phyloP scores from a whole-genome alignment of 2,113 vertebrate species.

The Mugil cephalus region DNA sequence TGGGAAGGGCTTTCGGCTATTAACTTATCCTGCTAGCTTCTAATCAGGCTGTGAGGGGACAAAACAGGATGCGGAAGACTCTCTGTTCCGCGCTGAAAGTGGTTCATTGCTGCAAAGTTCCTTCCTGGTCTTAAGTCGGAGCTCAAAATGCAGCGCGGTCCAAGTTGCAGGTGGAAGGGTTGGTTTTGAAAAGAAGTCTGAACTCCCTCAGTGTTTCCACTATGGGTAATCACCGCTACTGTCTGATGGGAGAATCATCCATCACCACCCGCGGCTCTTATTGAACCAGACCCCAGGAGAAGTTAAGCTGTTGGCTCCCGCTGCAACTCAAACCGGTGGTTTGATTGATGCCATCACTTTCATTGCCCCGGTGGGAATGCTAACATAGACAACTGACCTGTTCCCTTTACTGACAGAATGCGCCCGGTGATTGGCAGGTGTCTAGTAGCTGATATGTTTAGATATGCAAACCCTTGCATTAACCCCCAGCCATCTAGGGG shows the following conservation, averaged over 20 bases:
- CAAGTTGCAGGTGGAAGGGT: neutral
- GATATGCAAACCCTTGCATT: conserved; percentile 48
- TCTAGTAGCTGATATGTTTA: conserved; percentile 58
- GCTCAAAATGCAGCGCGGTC: conserved; percentile 8
- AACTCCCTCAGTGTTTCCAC: conserved; percentile 16
- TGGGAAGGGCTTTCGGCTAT: conserved; percentile 47
- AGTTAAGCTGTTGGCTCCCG: conserved; percentile 33
- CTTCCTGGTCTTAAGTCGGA: conserved; percentile 8
- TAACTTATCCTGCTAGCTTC: conserved; percentile 39
- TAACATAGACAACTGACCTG: conserved; percentile 52
- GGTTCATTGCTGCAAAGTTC: conserved; percentile 24
- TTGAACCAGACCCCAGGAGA: conserved; percentile 48
- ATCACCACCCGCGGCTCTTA: conserved; percentile 33
- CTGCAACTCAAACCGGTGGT: conserved; percentile 22
- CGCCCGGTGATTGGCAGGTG: conserved; percentile 68
- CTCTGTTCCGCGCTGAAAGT: conserved; percentile 27
- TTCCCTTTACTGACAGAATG: conserved; percentile 38
- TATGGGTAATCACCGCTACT: conserved; percentile 33
- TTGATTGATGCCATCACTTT: conserved; percentile 63
- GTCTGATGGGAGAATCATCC: conserved; percentile 53
- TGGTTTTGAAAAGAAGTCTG: conserved; percentile 35
- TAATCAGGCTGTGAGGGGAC: conserved; percentile 30
- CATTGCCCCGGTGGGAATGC: conserved; percentile 44
- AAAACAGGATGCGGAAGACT: conserved; percentile 43
- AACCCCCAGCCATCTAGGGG: conserved; percentile 28